Evolutionary conservation across 2,888 invertebrate species (phyloP), one percentile per base, ranked within the genome.

Genomic region (Cancer borealis): DNA sequence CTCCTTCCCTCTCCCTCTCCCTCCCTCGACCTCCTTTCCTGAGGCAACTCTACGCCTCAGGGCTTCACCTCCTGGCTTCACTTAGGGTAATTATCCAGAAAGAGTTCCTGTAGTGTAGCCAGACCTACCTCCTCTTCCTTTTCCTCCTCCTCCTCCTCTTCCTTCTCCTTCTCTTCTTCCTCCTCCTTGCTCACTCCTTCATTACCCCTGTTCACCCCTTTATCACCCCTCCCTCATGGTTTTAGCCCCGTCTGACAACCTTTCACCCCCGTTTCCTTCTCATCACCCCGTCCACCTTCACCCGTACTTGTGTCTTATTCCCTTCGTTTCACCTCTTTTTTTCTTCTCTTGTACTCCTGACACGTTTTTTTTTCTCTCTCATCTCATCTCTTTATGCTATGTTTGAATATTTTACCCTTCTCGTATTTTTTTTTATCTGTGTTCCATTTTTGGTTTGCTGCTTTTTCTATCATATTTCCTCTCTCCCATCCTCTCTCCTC

Each of bases 21-120:
- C 21, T n/a, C 66, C n/a, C 66, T 21, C 21, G 17, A 14, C 30
- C 30, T 79, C 79, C 79, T 10, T 30, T 21, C 79, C 79, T 79
- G 26, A 30, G 79, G 79, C 79, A 30, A 30, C 79, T 79, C 79
- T 79, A 8, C 79, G 79, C 79, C 79, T 30, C 79, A 30, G 79
- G 79, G 30, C 79, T 79, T 79, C 79, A 79, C 79, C 79, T 79
- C 79, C 30, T 10, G 79, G 79, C 79, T 79, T 79, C 79, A 79
- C 79, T 79, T 79, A 30, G 30, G 79, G 79, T 79, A 79, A 79
- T 79, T 79, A 79, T 79, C 79, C 79, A 30, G 14, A 54, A 3
- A 79, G 79, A 79, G 79, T 79, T 79, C 79, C 79, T 79, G 79
- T 79, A 30, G 79, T 30, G 79, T 79, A 79, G 26, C 79, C 79